Base-by-base conservation (phyloP, 2,113 vertebrate species). In the Cyanistes caeruleus region DNA sequence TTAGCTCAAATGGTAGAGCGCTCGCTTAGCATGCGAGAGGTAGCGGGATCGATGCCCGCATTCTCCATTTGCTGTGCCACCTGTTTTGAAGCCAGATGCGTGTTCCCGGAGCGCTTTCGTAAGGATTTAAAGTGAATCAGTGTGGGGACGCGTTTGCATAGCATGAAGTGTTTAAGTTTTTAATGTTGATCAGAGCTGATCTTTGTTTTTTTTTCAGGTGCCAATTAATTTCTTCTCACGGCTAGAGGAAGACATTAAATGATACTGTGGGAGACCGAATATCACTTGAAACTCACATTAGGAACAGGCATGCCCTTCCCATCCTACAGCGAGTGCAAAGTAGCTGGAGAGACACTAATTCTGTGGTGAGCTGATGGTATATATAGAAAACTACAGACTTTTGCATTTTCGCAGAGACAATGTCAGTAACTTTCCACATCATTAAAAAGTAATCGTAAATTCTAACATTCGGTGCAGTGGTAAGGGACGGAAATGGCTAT, bases 41-140 rank as follows among this genome's bases (percentile, higher is more conserved):
- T 97, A 97, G 97, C 91, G 97, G 97, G 98, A 98, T 98, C 98
- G 98, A 98, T 98, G 91, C 98, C 97, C 97, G 97, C 97, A 96
- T 98, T 98, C 98, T 90, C 87, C 87, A 90, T 0, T 30, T 13
- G 8, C 7, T 18, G 14, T 4, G 23, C 13, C 2, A 12, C 9
- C 25, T 69, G 0, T 44, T 80, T 56, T 12, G 30, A 13, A 10
- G 39, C 13, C 7, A 10, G 11, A 7, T 62, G 9, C 5, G 0
- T 76, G 65, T 58, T 87, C 28, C 9, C 39, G 19, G 19, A 51
- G 15, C 8, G 1, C 18, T 52, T 74, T 15, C 31, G 1, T 59
- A 33, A 46, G 20, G 20, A 16, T 53, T 39, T 70, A 20, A 44
- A 77, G 31, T 13, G 1, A 31, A 23, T 20, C 5, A 0, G 1